These are phyloP conservation scores for Tor tambroides DNA, from an alignment of 2,113 vertebrate genomes.

Conservation along the genomic window DNA sequence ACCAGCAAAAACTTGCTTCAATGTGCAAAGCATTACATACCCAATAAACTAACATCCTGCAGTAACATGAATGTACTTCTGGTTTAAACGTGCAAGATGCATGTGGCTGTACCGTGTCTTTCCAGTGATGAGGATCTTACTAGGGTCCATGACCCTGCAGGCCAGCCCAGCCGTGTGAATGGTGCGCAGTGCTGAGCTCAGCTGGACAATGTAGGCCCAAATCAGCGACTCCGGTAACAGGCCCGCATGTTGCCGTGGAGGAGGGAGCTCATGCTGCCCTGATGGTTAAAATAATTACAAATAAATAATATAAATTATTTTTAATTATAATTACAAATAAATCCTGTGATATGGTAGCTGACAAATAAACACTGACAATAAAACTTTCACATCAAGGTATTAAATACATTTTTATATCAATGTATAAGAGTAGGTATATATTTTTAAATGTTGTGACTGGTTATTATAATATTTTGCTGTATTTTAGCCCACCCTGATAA, in stretches of 20 bases:
- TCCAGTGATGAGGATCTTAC: constrained; percentile 97
- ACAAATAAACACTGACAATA: constrained; percentile 25
- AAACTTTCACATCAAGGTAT: not conserved
- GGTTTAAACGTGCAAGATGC: not conserved
- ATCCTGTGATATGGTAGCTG: not conserved
- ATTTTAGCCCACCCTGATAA: not conserved
- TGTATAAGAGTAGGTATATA: not conserved
- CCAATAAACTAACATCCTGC: not conserved
- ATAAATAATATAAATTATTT: no score
- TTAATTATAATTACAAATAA: no score
- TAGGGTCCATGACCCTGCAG: constrained; percentile 98
- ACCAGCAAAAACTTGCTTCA: not conserved
- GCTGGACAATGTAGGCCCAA: constrained; percentile 98
- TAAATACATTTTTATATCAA: not conserved
- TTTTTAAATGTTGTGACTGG: not conserved
- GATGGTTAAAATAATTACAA: constrained; percentile 7
- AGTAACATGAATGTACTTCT: not conserved
- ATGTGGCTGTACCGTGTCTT: constrained; percentile 87
- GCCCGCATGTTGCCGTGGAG: constrained; percentile 95
- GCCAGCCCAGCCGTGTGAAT: constrained; percentile 97
- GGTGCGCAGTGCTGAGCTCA: constrained; percentile 95
- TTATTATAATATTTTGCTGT: not conserved
- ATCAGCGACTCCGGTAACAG: constrained; percentile 96
- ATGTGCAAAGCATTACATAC: not conserved
- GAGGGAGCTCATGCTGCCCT: constrained; percentile 95